Evolutionary conservation across 1,140 invertebrate genomes (phyloP), one percentile per base, ranked within the genome.

Genomic region (Drosophila pachea): DNA sequence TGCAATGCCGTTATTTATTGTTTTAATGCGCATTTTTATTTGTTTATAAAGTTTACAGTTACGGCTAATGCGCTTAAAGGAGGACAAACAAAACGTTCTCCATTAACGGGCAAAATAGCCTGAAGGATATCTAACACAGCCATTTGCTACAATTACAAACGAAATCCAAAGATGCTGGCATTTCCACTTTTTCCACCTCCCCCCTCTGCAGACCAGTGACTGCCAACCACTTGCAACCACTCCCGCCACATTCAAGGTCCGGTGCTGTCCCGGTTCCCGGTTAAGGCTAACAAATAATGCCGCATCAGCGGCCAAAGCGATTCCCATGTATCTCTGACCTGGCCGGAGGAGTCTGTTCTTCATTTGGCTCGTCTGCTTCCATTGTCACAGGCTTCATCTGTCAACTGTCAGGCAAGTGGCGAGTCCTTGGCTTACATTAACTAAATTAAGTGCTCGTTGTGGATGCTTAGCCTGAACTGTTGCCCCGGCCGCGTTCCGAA

Each of bases 401-500:
- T 87, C 83, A 87, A 87, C 72, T 77, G 83, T 87, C 83, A 87
- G 55, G 40, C 31, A 61, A 29, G 32, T 9, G 38, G 42, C 12
- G 42, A 31, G 58, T 73, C 65, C 65, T 72, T 47, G 66, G 64
- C 52, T 78, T 83, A 66, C 79, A 84, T 83, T 83, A 83, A 78
- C 79, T 83, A 83, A 83, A 83, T 83, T 78, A 83, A 83, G 79
- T 84, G 76, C 66, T 78, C 62, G 74, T 74, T 68, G 59, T 59
- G 60, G 45, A 38, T 40, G 42, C 52, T 63, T 48, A 36, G 12
- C 59, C 43, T n/a, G 22, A 22, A 3, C 22, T 22, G 22, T 3
- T 22, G 22, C 22, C 22, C 22, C 22, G 22, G 22, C 22, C 22
- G 22, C 22, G 22, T 22, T 22, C 3, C 22, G 22, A 2, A 22